These are phyloP conservation scores for Corythucha ciliata DNA, from an alignment of 2,888 invertebrate species.

Conservation along the genomic window DNA sequence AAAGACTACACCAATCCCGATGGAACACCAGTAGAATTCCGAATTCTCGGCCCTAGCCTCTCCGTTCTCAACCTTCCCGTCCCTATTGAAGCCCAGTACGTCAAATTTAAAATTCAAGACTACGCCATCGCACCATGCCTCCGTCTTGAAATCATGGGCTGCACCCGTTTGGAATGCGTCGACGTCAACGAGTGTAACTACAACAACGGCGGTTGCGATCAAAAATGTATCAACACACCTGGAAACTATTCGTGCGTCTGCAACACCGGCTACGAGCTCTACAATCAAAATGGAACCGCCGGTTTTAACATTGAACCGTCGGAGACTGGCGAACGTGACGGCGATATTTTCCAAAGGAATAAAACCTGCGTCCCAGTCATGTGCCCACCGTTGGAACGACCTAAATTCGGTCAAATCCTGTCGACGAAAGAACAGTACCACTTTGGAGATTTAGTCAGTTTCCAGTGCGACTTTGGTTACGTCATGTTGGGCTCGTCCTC, in stretches of 20 bases:
- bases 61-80: conserved; percentile 82
- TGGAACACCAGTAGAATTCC: conserved; percentile 85
- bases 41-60: conserved; percentile 80
- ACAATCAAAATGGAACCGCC: conserved; percentile 78
- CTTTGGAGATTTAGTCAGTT: conserved; percentile 79
- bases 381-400: conserved; percentile 67
- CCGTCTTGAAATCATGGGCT: conserved; percentile 86
- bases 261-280: conserved; percentile 84
- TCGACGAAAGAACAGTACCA: conserved; percentile 75
- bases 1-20: conserved; percentile 88
- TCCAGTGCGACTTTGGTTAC: conserved; percentile 91
- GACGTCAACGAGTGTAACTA: conserved; percentile 81
- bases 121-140: conserved; percentile 82
- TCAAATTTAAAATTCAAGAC: conserved; percentile 77
- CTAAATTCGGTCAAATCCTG: conserved; percentile 76
- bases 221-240: conserved; percentile 74
- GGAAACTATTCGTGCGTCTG: conserved; percentile 83
- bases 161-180: conserved; percentile 76
- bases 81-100: conserved; percentile 81
- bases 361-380: conserved; percentile 91
- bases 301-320: conserved; percentile 68
- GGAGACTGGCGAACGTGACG: conserved; percentile 80
- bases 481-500: conserved; percentile 81
- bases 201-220: conserved; percentile 85
- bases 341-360: conserved; percentile 79